A percentile compares a stretch with the other conserved stretches of the same genome.
Conservation (phyloP, 2,888 invertebrate genomes). For the Volucella inanis region DNA sequence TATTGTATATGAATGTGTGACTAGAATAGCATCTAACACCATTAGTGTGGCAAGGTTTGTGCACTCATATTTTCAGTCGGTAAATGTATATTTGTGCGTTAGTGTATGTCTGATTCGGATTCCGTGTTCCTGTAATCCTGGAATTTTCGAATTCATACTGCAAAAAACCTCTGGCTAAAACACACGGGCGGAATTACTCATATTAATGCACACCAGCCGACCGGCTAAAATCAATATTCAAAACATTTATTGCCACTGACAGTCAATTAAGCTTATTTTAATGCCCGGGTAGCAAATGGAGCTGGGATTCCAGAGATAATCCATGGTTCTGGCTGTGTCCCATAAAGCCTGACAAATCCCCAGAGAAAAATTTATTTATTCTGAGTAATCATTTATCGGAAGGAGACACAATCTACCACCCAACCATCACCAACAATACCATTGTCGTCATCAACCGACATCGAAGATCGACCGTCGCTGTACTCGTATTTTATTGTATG, state of each 20-base stretch:
- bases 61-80: not conserved
- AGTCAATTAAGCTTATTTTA: slow-evolving; percentile 72
- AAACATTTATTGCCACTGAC: slow-evolving; percentile 68
- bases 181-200: not conserved
- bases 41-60: slow-evolving; percentile 40
- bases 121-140: slow-evolving; percentile 29
- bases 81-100: not conserved
- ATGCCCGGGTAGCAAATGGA: slow-evolving; percentile 58
- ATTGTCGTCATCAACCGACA: not conserved
- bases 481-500: not conserved
- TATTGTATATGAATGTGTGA: not conserved
- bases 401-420: not conserved
- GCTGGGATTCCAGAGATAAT: slow-evolving; percentile 43
- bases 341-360: slow-evolving; percentile 67
- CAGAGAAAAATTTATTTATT: slow-evolving; percentile 54
- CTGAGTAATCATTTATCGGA: slow-evolving; percentile 36
- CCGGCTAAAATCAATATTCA: slow-evolving; percentile 64
- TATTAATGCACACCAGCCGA: not conserved
- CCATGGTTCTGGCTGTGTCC: slow-evolving; percentile 49
- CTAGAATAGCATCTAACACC: not conserved
- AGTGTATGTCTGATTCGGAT: not conserved
- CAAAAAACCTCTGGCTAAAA: not conserved
- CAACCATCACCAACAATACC: no score
- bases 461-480: not conserved
- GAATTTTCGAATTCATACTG: slow-evolving; percentile 45